Base-by-base conservation (phyloP, 2,797 vertebrate genomes). In the Tenualosa ilisha region DNA sequence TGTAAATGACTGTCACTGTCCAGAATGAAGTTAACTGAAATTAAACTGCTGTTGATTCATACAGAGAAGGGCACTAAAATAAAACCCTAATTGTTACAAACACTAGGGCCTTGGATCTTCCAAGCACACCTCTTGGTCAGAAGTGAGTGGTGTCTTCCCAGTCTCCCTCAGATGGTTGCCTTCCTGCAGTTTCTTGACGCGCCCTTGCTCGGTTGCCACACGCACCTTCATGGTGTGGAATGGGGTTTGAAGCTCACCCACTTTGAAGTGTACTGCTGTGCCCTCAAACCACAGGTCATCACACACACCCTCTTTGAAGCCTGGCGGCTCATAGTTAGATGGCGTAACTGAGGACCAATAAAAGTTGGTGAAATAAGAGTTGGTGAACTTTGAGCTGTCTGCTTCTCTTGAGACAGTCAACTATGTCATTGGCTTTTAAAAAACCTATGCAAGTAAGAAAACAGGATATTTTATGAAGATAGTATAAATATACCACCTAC, bases 231-330 rank as follows among this genome's bases (percentile, higher is more conserved):
- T 85, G 31, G 88, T 85, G 86, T 96, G 95, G 86, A 94, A 96
- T 4, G 90, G 83, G 0, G 96, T 95, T 51, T 94, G 89, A 84
- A 96, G 92, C 24, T 96, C 94, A 0, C 96, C 96, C 86, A 96
- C 92, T 86, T 88, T 93, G 84, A 97, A 95, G 89, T 96, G 92
- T 79, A 96, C 93, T 0, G 95, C 94, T 11, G 86, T 92, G 56
- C 96, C 96, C 88, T 96, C 94, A 51, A 97, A 97, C 94, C 93
- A 95, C 86, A 96, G 86, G 56, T 56, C 92, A 88, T 96, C 94
- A 26, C 92, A 93, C 79, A 92, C 88, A 0, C 95, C 96, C 72
- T 95, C 93, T 83, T 93, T 95, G 87, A 97, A 97, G 83, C 96
- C 96, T 0, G 96, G 96, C 0, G 96, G 96, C 61, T 97, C 93